phyloP scores from a whole-genome alignment of 1,140 invertebrate species.

The Drosophila biarmipes region DNA sequence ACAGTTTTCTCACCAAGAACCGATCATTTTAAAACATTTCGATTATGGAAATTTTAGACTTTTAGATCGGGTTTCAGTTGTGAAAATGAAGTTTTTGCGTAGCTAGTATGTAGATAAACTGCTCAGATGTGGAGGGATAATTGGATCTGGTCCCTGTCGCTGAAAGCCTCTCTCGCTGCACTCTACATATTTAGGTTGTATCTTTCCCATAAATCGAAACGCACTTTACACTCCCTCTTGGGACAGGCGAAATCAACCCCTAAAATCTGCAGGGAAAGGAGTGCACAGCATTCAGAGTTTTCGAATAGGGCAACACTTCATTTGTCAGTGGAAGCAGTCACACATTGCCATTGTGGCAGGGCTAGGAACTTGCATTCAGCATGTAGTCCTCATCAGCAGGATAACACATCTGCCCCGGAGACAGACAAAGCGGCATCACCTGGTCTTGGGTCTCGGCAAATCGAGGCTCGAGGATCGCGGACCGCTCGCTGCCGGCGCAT shows the following conservation, averaged over 20 bases:
- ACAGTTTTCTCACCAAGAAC: too few species aligned
- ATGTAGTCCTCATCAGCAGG: conserved; percentile 32
- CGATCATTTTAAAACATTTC: background rate
- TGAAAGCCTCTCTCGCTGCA: conserved; percentile 16
- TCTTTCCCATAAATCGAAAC: conserved; percentile 71
- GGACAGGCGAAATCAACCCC: conserved; percentile 50
- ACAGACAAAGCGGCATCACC: conserved; percentile 57
- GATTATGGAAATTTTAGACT: background rate
- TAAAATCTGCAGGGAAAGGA: conserved; percentile 52
- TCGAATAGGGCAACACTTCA: conserved; percentile 54
- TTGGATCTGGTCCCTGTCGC: conserved; percentile 23
- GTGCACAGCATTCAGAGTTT: conserved; percentile 33
- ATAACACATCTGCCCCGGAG: conserved; percentile 59
- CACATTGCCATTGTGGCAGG: conserved; percentile 66
- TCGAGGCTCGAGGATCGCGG: conserved; percentile 25
- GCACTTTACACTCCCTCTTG: conserved; percentile 47
- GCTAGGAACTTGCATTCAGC: conserved; percentile 38
- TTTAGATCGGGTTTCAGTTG: background rate
- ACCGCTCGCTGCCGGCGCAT: conserved; percentile 56
- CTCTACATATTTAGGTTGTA: conserved; percentile 30
- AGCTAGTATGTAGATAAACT: conserved; percentile 35
- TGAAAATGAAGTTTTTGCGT: conserved; percentile 1
- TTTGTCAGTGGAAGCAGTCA: conserved; percentile 68
- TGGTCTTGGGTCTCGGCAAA: conserved; percentile 40
- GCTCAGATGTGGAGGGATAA: conserved; percentile 30